Evolutionary conservation across 2,888 invertebrate genomes (phyloP).

Genomic region (Spodoptera picta): DNA sequence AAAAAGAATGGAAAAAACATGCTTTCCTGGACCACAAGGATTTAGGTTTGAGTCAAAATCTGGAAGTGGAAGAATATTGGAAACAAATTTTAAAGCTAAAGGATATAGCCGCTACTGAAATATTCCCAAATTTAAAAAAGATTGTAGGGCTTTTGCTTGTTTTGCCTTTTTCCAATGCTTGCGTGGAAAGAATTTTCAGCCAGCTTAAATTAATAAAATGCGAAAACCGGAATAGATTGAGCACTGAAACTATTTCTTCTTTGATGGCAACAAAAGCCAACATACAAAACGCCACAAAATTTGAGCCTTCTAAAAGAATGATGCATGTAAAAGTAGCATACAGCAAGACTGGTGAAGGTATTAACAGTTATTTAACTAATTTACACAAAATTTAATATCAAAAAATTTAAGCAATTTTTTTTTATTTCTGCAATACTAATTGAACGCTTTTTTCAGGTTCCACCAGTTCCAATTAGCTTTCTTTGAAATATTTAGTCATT

Average conservation of each 20-base stretch:
- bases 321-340: background rate
- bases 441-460: too few relatives aligned
- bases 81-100: background rate
- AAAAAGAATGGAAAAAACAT: conserved; percentile 8
- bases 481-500: too few relatives aligned
- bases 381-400: too few relatives aligned
- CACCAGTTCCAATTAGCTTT: too few relatives aligned
- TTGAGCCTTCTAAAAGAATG: too few relatives aligned
- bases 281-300: too few relatives aligned
- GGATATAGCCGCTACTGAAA: conserved; percentile 9
- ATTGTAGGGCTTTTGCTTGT: conserved; percentile 38
- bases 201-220: conserved; percentile 41
- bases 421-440: too few relatives aligned
- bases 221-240: conserved; percentile 20
- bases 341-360: conserved; percentile 7
- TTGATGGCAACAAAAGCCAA: conserved; percentile 38
- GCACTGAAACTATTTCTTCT: conserved; percentile 44
- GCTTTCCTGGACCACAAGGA: conserved; percentile 2
- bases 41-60: background rate
- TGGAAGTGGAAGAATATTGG: background rate
- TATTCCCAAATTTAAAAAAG: conserved; percentile 43
- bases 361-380: conserved; percentile 28
- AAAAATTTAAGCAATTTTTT: too few relatives aligned
- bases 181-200: conserved; percentile 51
- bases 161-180: conserved; percentile 47